Conservation (phyloP, 2,797 vertebrate genomes). For the Manis javanica region DNA sequence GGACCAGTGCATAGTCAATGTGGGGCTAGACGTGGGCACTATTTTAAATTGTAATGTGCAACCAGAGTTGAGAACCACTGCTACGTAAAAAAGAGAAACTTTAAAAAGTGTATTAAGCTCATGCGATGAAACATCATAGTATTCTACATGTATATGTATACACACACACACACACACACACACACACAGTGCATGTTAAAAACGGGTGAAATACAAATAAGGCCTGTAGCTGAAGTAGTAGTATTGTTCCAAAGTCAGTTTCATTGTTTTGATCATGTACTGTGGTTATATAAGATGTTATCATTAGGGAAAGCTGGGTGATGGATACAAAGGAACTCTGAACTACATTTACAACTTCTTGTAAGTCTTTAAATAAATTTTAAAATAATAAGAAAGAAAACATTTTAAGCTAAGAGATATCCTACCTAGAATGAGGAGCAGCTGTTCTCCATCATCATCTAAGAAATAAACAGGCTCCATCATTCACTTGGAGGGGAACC, state of each 20-base stretch:
- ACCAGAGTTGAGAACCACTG: background rate
- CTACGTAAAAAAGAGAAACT: slow-evolving; percentile 1
- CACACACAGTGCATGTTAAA: background rate
- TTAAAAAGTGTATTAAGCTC: slow-evolving; percentile 30
- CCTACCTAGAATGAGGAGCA: slow-evolving; percentile 37
- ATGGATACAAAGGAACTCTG: background rate
- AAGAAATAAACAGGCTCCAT: slow-evolving; percentile 42
- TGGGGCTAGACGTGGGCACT: background rate
- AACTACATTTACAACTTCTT: slow-evolving; percentile 4
- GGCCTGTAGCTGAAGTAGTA: background rate
- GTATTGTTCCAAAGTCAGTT: background rate
- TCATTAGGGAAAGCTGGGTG: background rate
- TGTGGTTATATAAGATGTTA: background rate
- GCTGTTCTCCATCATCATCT: slow-evolving; percentile 59
- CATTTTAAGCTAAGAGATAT: slow-evolving; percentile 15
- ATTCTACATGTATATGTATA: background rate
- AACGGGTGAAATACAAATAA: slow-evolving; percentile 29
- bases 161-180: background rate
- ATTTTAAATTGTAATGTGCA: slow-evolving; percentile 30
- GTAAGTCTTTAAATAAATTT: slow-evolving; percentile 48
- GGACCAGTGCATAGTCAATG: background rate
- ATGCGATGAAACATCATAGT: slow-evolving; percentile 2
- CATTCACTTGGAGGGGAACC: background rate
- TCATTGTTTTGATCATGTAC: slow-evolving; percentile 12
- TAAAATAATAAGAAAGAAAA: slow-evolving; percentile 44